Conservation (phyloP, 2,888 invertebrate genomes). For the Epirrita christyi region DNA sequence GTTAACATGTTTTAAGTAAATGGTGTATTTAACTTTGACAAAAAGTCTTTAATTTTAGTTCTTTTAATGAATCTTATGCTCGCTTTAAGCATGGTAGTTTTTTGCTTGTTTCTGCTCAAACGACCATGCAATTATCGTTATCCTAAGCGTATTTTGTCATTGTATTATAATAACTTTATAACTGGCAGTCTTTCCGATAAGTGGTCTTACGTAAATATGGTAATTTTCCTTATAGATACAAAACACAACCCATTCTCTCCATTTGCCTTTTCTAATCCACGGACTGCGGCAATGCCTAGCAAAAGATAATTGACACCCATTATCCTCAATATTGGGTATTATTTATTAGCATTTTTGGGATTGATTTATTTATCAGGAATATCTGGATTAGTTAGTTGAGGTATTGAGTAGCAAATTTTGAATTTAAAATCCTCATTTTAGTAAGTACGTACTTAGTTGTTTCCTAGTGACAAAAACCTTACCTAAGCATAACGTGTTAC, state of each 20-base stretch:
- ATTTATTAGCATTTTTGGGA: background rate
- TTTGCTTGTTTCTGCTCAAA: no score
- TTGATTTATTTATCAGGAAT: background rate
- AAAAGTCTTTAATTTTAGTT: no score
- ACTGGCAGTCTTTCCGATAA: background rate
- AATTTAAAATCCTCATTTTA: no score
- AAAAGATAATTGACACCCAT: background rate
- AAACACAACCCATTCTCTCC: background rate
- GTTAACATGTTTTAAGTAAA: background rate
- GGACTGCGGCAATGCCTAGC: background rate
- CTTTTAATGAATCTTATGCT: background rate
- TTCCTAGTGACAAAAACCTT: no score
- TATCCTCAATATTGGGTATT: background rate
- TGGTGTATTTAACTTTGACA: background rate
- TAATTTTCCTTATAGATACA: background rate
- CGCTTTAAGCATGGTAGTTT: no score
- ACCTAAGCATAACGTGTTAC: no score
- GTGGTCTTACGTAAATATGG: background rate
- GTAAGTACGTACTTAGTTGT: no score
- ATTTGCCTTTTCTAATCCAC: background rate
- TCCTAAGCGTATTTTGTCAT: background rate
- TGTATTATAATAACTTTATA: background rate
- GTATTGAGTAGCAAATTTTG: no score
- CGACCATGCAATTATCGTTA: no score
- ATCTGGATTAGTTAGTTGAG: no score